These are phyloP conservation scores for Glareola pratincola DNA, from an alignment of 2,113 vertebrate species.

Conservation along the genomic window DNA sequence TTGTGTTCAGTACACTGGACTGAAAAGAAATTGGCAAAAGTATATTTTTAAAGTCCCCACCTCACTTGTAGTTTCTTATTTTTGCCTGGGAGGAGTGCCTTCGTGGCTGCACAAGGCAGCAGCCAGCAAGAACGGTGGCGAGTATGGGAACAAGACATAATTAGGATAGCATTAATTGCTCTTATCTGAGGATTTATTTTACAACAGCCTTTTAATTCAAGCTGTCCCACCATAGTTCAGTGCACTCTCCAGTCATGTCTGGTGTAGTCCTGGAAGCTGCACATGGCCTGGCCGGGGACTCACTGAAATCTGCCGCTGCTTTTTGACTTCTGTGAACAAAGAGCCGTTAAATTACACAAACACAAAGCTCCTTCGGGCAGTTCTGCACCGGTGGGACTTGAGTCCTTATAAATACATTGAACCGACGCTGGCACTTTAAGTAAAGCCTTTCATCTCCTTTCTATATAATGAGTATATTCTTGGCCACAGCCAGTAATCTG, in stretches of 20 bases:
- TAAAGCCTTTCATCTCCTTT: slow-evolving; percentile 53
- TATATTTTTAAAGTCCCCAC: not conserved
- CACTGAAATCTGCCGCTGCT: not conserved
- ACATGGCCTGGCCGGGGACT: not conserved
- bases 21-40: slow-evolving; percentile 17
- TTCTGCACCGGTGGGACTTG: not conserved
- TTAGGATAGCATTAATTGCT: slow-evolving; percentile 69
- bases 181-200: slow-evolving; percentile 31
- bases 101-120: slow-evolving; percentile 26
- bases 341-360: not conserved
- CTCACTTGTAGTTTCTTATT: not conserved
- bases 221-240: not conserved
- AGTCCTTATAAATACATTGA: slow-evolving; percentile 7
- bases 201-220: not conserved
- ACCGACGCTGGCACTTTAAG: slow-evolving; percentile 10
- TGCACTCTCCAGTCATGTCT: not conserved
- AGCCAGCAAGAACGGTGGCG: not conserved
- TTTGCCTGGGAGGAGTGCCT: slow-evolving; percentile 48
- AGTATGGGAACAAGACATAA: slow-evolving; percentile 52
- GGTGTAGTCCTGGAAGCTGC: not conserved
- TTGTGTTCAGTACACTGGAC: not conserved
- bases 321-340: slow-evolving; percentile 8
- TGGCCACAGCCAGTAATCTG: not conserved
- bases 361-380: not conserved
- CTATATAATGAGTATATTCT: not conserved